phyloP scores from a whole-genome alignment of 2,797 vertebrate genomes.

The Synanceia verrucosa region DNA sequence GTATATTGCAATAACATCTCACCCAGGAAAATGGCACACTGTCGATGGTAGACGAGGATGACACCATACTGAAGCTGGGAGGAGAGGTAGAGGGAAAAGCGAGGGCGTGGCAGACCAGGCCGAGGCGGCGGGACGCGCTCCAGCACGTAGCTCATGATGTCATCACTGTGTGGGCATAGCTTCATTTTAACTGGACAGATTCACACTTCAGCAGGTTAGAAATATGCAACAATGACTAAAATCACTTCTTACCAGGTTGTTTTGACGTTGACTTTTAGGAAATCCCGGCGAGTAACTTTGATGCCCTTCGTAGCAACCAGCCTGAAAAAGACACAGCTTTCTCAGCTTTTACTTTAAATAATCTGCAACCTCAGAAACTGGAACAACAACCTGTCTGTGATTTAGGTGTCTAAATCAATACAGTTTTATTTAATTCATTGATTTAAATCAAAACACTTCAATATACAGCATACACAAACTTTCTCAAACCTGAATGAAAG shows the following conservation, averaged over 20 bases:
- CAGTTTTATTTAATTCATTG: too few species aligned
- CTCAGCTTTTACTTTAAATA: background rate
- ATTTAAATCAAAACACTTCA: too few species aligned
- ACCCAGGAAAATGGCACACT: slow-evolving; percentile 88
- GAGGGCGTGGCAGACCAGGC: slow-evolving; percentile 80
- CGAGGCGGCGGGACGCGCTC: slow-evolving; percentile 78
- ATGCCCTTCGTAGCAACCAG: slow-evolving; percentile 81
- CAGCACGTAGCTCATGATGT: slow-evolving; percentile 88
- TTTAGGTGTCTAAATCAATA: background rate
- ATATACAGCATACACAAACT: too few species aligned
- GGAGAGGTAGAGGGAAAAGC: slow-evolving; percentile 93
- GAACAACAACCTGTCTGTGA: background rate
- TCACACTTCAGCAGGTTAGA: background rate
- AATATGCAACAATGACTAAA: background rate
- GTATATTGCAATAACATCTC: slow-evolving; percentile 52
- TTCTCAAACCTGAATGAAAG: too few species aligned
- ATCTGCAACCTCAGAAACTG: background rate
- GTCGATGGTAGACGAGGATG: slow-evolving; percentile 85
- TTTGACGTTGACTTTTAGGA: slow-evolving; percentile 78
- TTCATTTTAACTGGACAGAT: background rate
- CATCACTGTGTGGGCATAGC: slow-evolving; percentile 72
- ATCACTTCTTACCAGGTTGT: slow-evolving; percentile 74
- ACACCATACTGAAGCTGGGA: slow-evolving; percentile 91
- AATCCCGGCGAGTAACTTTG: slow-evolving; percentile 74
- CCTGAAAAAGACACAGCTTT: slow-evolving; percentile 58